Evolutionary conservation across 2,888 invertebrate genomes (phyloP).

Genomic region (Peribatodes rhomboidaria): DNA sequence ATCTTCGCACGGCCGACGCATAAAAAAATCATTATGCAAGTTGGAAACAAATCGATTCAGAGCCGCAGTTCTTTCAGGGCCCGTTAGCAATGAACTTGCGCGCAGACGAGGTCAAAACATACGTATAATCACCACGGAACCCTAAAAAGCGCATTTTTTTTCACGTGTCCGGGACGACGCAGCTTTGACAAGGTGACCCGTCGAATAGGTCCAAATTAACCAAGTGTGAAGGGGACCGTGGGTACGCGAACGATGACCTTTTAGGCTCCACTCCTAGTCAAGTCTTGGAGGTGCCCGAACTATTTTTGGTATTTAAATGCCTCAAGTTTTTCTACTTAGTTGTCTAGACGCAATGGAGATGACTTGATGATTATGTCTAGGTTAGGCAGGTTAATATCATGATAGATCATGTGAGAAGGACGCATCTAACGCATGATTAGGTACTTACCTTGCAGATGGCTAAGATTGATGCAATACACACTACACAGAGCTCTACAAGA

Average conservation of each 20-base stretch:
- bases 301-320: conserved; percentile 34
- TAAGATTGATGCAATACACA: too few relatives aligned
- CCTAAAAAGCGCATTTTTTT: conserved; percentile 32
- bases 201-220: conserved; percentile 46
- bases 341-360: conserved; percentile 25
- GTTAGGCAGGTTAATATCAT: conserved; percentile 1
- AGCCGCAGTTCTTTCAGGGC: conserved; percentile 23
- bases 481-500: too few relatives aligned
- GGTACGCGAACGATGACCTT: conserved; percentile 53
- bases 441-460: too few relatives aligned
- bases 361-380: conserved; percentile 17
- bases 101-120: conserved; percentile 31
- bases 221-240: conserved; percentile 61
- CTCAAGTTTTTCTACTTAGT: conserved; percentile 32
- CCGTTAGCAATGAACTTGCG: conserved; percentile 37
- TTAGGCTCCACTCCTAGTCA: conserved; percentile 41
- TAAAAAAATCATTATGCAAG: conserved; percentile 29
- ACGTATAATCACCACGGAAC: too few relatives aligned
- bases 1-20: not conserved
- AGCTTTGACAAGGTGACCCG: conserved; percentile 56
- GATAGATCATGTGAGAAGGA: not conserved
- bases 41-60: conserved; percentile 35
- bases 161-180: conserved; percentile 44
- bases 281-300: conserved; percentile 37
- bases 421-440: too few relatives aligned